Percentiles rank a stretch among this genome's conserved stretches.
Conservation (phyloP, 2,113 vertebrate species). For the Gambusia holbrooki region DNA sequence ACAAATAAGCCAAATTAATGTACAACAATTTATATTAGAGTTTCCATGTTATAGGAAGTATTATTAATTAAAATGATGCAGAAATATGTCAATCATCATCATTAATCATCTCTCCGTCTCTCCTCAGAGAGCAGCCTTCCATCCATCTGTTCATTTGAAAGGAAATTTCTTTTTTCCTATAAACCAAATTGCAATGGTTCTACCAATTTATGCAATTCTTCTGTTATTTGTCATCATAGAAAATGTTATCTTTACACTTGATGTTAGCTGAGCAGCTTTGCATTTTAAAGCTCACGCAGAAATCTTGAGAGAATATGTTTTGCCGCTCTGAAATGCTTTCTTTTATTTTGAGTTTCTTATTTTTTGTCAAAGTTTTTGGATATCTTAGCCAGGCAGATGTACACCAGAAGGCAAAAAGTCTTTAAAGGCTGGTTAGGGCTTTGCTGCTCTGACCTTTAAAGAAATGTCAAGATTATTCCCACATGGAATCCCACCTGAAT, state of each 20-base stretch:
- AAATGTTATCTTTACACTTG: conserved; percentile 3
- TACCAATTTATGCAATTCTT: conserved; percentile 11
- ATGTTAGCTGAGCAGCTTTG: conserved; percentile 23
- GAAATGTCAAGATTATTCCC: conserved; percentile 54
- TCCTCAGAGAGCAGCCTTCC: not conserved
- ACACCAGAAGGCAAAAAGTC: conserved; percentile 21
- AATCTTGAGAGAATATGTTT: not conserved
- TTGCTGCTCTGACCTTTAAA: conserved; percentile 48
- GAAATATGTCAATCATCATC: conserved; percentile 5
- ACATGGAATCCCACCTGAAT: conserved; percentile 34
- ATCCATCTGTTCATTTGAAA: conserved; percentile 15
- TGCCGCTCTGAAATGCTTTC: not conserved
- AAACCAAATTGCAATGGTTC: conserved; percentile 19
- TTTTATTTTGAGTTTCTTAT: not conserved
- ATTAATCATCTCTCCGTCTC: not conserved
- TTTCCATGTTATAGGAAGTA: not conserved
- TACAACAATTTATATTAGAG: not conserved
- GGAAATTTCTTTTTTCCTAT: not conserved
- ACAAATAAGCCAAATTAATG: not conserved
- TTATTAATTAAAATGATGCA: conserved; percentile 14
- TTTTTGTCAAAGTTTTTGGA: conserved; percentile 12
- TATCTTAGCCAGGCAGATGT: conserved; percentile 35
- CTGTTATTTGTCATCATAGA: no score
- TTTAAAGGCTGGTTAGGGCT: conserved; percentile 27
- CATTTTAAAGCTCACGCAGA: conserved; percentile 9